Evolutionary conservation across 2,113 vertebrate species (phyloP).

Genomic region (Elephas maximus): DNA sequence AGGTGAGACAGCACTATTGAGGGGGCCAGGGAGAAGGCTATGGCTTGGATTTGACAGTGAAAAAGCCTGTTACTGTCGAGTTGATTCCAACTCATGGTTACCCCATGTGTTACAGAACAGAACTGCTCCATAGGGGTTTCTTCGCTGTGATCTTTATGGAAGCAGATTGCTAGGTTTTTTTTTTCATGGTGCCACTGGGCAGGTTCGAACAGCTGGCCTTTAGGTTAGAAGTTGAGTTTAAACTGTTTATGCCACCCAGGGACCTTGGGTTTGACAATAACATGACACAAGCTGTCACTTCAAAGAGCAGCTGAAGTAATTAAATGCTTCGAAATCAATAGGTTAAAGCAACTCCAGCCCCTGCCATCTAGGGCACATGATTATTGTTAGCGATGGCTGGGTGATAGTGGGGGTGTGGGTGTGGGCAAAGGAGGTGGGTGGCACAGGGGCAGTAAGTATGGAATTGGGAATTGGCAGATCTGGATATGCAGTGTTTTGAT

Average conservation of each 20-base stretch:
- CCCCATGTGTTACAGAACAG: background rate
- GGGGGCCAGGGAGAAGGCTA: background rate
- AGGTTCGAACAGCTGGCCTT: background rate
- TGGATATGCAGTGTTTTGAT: background rate
- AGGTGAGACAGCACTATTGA: background rate
- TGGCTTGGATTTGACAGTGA: background rate
- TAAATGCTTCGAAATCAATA: background rate
- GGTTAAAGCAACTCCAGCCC: background rate
- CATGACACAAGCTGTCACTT: background rate
- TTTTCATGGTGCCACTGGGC: background rate
- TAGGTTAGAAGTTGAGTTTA: background rate
- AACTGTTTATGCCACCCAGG: background rate
- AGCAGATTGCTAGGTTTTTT: background rate
- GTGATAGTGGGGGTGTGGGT: background rate
- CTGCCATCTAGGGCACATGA: background rate
- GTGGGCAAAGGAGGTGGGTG: background rate
- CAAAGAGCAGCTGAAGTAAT: conserved; percentile 33
- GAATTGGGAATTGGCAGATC: background rate
- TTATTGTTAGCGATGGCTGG: background rate
- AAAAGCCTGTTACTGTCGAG: background rate
- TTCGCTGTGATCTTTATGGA: background rate
- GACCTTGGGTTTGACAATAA: background rate
- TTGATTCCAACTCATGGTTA: background rate
- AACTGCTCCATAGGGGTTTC: background rate
- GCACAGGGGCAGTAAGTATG: background rate